Conservation (phyloP, 64 coral and sea anemone genomes). For the Montipora efflorescens region DNA sequence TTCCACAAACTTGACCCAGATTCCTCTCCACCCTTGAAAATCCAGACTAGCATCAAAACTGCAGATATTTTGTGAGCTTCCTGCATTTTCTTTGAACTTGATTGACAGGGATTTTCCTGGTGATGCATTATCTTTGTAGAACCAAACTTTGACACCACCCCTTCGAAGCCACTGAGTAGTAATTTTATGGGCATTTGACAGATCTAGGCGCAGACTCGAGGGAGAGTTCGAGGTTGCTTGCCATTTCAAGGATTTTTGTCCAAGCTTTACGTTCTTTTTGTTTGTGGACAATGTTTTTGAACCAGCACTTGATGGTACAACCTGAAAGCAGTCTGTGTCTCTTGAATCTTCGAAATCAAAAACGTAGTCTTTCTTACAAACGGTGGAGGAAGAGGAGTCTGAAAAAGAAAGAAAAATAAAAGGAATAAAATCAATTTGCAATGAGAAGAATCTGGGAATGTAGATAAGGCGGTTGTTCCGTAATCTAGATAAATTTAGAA, state of each 20-base stretch:
- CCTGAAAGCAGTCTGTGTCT: neutral
- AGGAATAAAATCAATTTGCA: too few relatives aligned
- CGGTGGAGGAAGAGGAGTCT: neutral
- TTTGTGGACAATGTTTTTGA: neutral
- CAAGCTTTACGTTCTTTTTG: neutral
- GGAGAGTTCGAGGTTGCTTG: neutral
- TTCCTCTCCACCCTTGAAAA: conserved; percentile 79
- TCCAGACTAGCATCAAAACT: neutral
- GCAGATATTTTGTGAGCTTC: neutral
- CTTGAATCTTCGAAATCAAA: neutral
- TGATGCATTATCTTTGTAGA: neutral
- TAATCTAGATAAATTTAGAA: too few relatives aligned
- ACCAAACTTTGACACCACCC: conserved; percentile 52
- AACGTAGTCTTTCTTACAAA: neutral
- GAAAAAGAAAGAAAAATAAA: neutral
- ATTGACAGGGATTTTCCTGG: neutral
- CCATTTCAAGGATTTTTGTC: conserved; percentile 4
- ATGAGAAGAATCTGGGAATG: too few relatives aligned
- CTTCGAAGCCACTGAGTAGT: neutral
- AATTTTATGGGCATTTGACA: neutral
- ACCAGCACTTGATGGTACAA: neutral
- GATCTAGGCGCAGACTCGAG: too few relatives aligned
- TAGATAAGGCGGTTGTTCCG: too few relatives aligned
- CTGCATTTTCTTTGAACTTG: neutral
- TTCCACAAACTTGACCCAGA: conserved; percentile 68